Evolutionary conservation across 2,113 vertebrate genomes (phyloP).

Genomic region (Channa maculata): DNA sequence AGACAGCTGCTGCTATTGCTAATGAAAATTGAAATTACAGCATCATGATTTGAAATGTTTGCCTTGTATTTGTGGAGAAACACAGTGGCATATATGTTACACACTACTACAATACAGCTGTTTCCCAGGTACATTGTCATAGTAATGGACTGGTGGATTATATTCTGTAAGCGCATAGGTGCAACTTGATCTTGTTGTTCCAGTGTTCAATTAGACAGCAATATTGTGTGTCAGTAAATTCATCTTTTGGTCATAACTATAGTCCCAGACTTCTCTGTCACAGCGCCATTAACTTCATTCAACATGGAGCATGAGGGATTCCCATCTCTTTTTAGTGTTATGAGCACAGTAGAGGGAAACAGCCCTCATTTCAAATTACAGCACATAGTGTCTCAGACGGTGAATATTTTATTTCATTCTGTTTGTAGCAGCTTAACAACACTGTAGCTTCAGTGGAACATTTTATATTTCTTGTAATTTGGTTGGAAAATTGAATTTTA

Average conservation of each 20-base stretch:
- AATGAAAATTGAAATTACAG: not conserved
- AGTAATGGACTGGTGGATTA: not conserved
- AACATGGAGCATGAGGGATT: conserved; percentile 23
- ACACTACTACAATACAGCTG: not conserved
- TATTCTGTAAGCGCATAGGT: not conserved
- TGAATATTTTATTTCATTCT: conserved; percentile 52
- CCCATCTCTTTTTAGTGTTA: conserved; percentile 11
- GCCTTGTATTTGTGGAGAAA: not conserved
- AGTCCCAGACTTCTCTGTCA: conserved; percentile 4
- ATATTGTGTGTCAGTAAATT: not conserved
- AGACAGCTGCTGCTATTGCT: not conserved
- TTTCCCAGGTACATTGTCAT: too few relatives aligned
- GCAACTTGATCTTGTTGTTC: not conserved
- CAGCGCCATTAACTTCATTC: conserved; percentile 11
- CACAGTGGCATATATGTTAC: not conserved
- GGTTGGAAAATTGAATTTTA: conserved; percentile 42
- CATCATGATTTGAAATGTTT: not conserved
- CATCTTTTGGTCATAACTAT: not conserved
- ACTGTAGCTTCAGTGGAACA: conserved; percentile 37
- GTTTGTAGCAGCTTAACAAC: conserved; percentile 50
- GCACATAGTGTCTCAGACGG: conserved; percentile 8
- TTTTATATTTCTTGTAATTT: conserved; percentile 47
- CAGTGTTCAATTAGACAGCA: not conserved
- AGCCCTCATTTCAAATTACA: conserved; percentile 42
- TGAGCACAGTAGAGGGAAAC: conserved; percentile 4